Evolutionary conservation across 2,888 invertebrate species (phyloP).

Genomic region (Coleophora flavipennella): DNA sequence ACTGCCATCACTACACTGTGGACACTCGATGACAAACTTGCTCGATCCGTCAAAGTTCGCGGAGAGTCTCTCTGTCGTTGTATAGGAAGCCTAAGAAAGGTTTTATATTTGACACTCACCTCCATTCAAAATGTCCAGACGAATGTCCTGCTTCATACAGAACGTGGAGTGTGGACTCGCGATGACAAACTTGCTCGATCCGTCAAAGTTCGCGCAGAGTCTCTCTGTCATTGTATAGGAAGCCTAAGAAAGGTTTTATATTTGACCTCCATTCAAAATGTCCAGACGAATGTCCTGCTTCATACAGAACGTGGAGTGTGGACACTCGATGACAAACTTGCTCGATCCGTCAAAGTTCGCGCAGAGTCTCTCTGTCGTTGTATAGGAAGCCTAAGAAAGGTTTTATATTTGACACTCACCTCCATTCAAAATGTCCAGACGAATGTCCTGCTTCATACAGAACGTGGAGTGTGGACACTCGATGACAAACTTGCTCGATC

Average conservation of each 20-base stretch:
- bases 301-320: constrained; percentile 69
- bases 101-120: not conserved
- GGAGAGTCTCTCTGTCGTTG: too few species aligned
- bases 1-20: too few species aligned
- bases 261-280: too few species aligned
- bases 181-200: constrained; percentile 77
- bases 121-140: not conserved
- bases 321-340: constrained; percentile 81
- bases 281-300: not conserved
- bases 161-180: constrained; percentile 81
- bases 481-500: constrained; percentile 77
- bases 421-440: too few species aligned
- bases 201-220: constrained; percentile 85
- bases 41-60: constrained; percentile 82
- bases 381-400: too few species aligned
- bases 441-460: not conserved
- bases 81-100: too few species aligned
- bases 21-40: constrained; percentile 81
- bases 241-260: too few species aligned
- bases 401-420: too few species aligned
- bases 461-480: constrained; percentile 81
- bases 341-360: constrained; percentile 82
- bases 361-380: too few species aligned
- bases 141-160: not conserved
- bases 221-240: too few species aligned